A percentile compares a stretch with the other conserved stretches of the same genome.
Evolutionary conservation across 2,113 vertebrate species (phyloP).

Genomic region (Phocoena phocoena): DNA sequence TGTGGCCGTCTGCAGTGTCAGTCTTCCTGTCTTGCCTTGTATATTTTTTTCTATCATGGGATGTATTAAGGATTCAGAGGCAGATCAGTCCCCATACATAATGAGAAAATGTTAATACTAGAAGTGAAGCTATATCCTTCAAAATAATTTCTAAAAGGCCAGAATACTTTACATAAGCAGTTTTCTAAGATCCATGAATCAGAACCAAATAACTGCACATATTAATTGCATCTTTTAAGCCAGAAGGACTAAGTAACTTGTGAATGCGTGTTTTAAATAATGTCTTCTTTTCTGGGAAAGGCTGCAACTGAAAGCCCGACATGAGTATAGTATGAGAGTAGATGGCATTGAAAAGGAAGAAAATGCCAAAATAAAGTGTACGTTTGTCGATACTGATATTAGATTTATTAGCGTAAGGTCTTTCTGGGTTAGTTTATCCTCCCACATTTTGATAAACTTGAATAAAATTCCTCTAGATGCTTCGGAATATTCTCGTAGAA

Average conservation of each 20-base stretch:
- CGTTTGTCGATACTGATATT: rapidly evolving
- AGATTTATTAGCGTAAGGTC: not conserved
- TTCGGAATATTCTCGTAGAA: slow-evolving; percentile 36
- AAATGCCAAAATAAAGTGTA: not conserved
- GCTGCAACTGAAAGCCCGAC: not conserved
- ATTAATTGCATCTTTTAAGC: not conserved
- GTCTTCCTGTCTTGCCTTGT: not conserved
- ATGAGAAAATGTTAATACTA: not conserved
- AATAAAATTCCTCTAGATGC: not conserved
- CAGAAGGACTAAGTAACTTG: not conserved
- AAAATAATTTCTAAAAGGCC: not conserved
- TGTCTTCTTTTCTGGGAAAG: not conserved
- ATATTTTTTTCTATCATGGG: not conserved
- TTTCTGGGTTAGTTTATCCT: not conserved
- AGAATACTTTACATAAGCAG: not conserved
- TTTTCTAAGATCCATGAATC: not conserved
- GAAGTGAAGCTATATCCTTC: not conserved
- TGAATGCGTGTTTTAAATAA: not conserved
- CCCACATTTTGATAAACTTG: not conserved
- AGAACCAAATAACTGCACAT: not conserved
- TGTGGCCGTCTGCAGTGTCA: not conserved
- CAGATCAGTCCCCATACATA: not conserved
- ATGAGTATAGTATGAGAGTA: not conserved
- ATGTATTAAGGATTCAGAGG: not conserved
- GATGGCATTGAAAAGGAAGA: not conserved